A percentile compares a stretch with the other conserved stretches of the same genome.
Evolutionary conservation across 2,888 invertebrate genomes (phyloP).

Genomic region (Ptychoptera albimana): DNA sequence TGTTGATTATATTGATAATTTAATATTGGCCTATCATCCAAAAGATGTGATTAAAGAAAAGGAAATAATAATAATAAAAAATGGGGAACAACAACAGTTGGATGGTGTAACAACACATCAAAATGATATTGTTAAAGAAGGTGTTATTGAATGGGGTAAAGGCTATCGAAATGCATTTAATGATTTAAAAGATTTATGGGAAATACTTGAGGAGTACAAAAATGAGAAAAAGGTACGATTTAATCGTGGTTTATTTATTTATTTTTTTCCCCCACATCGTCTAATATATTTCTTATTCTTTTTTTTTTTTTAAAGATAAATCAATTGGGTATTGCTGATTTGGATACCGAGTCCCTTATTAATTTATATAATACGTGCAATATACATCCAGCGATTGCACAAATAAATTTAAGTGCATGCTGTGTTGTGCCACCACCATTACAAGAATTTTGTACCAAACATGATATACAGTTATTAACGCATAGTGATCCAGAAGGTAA

Average conservation of each 20-base stretch:
- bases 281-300: neutral
- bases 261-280: neutral
- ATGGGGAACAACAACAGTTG: slow-evolving; percentile 16
- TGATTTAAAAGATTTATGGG: slow-evolving; percentile 62
- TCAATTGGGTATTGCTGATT: slow-evolving; percentile 74
- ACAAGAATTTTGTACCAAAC: slow-evolving; percentile 75
- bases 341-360: slow-evolving; percentile 67
- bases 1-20: slow-evolving; percentile 60
- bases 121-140: slow-evolving; percentile 16
- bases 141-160: slow-evolving; percentile 32
- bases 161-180: slow-evolving; percentile 34
- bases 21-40: slow-evolving; percentile 63
- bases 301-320: slow-evolving; percentile 29
- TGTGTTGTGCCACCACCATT: slow-evolving; percentile 88
- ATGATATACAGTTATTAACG: slow-evolving; percentile 84
- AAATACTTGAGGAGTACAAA: slow-evolving; percentile 55
- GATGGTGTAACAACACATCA: slow-evolving; percentile 12
- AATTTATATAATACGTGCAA: slow-evolving; percentile 59
- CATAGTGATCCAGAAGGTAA: slow-evolving; percentile 87
- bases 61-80: slow-evolving; percentile 6
- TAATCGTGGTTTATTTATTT: neutral
- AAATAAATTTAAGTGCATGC: slow-evolving; percentile 83
- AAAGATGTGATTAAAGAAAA: slow-evolving; percentile 7
- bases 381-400: slow-evolving; percentile 74
- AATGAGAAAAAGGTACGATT: slow-evolving; percentile 38